Conservation (phyloP, 2,797 vertebrate genomes). For the Poeciliopsis infans region DNA sequence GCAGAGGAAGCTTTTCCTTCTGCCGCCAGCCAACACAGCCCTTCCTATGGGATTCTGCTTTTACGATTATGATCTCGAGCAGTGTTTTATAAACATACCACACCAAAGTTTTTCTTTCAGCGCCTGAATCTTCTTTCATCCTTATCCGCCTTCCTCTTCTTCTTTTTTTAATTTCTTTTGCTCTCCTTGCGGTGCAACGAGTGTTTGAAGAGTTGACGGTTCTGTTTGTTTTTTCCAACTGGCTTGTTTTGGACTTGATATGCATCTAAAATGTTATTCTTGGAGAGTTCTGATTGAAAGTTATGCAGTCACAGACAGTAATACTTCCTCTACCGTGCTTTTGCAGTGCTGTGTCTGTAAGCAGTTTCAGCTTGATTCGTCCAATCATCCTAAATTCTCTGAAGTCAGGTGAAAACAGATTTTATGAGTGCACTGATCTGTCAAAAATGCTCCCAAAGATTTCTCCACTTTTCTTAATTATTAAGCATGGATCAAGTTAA, state of each 20-base stretch:
- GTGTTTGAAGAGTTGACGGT: neutral
- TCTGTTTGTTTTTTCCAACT: neutral
- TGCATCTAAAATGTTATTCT: neutral
- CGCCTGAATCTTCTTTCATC: slow-evolving; percentile 56
- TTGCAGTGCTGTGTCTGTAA: neutral
- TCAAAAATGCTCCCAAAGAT: neutral
- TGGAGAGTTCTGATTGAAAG: neutral
- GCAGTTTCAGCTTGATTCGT: neutral
- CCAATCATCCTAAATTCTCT: neutral
- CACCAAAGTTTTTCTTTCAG: slow-evolving; percentile 52
- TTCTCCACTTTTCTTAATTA: neutral
- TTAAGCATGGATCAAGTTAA: neutral
- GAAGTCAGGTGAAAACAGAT: neutral
- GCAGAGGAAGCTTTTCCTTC: slow-evolving; percentile 30
- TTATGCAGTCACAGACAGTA: neutral
- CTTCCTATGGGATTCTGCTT: slow-evolving; percentile 51
- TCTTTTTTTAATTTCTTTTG: neutral
- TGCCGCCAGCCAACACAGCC: slow-evolving; percentile 26
- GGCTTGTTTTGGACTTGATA: neutral
- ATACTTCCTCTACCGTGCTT: neutral
- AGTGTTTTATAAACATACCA: slow-evolving; percentile 65
- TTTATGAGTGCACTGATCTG: neutral
- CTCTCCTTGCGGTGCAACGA: neutral
- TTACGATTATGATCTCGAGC: slow-evolving; percentile 65
- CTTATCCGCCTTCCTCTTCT: slow-evolving; percentile 22